These are phyloP conservation scores for Drosophila nikananu DNA, from an alignment of 1,140 invertebrate genomes.

Conservation along the genomic window DNA sequence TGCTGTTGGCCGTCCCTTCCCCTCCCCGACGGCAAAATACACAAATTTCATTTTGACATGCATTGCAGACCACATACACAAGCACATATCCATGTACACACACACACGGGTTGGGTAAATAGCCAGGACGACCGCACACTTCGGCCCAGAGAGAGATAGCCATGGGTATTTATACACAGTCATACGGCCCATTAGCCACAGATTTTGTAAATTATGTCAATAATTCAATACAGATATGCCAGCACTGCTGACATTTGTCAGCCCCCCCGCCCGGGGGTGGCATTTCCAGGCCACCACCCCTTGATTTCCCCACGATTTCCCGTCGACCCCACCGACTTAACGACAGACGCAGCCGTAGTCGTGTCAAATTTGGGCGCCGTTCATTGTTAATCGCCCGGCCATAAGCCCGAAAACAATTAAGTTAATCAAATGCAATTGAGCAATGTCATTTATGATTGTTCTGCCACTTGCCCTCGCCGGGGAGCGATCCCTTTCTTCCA, in stretches of 20 bases:
- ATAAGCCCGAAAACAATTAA: conserved; percentile 82
- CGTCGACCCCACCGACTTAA: conserved; percentile 40
- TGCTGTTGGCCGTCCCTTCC: conserved; percentile 26
- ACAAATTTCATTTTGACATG: conserved; percentile 75
- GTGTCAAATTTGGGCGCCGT: conserved; percentile 74
- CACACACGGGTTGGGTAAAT: conserved; percentile 24
- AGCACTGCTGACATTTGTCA: conserved; percentile 74
- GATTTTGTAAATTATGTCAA: conserved; percentile 84
- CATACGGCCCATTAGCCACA: conserved; percentile 81
- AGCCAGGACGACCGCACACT: conserved; percentile 37
- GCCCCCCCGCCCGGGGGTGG: conserved; percentile 4
- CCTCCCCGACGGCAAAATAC: conserved; percentile 28
- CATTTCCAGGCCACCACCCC: conserved; percentile 4
- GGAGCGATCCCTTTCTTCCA: conserved; percentile 25
- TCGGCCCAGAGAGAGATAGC: conserved; percentile 41
- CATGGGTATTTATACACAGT: conserved; percentile 64
- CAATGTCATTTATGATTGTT: conserved; percentile 82
- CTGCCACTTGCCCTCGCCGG: conserved; percentile 52
- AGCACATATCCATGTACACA: conserved; percentile 4
- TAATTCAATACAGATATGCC: conserved; percentile 82
- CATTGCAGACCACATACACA: conserved; percentile 55
- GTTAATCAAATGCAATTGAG: conserved; percentile 83
- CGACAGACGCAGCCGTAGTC: conserved; percentile 54
- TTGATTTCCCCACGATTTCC: not conserved
- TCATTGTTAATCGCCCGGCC: conserved; percentile 77